Conservation (phyloP, 2,797 vertebrate species). For the Arnoldichthys spilopterus region DNA sequence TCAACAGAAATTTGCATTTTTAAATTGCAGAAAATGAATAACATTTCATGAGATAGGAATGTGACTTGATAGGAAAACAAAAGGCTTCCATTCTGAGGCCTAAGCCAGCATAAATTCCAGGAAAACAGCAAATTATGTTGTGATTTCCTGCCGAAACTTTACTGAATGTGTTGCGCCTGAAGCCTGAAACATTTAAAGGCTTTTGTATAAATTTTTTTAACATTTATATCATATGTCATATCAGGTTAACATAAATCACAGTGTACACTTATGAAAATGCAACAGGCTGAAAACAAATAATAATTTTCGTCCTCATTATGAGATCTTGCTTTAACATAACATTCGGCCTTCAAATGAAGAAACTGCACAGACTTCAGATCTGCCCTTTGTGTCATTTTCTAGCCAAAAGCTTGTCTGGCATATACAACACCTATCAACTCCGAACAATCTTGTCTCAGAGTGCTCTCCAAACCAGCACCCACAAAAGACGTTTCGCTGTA, state of each 20-base stretch:
- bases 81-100: background rate
- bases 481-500: conserved; percentile 59
- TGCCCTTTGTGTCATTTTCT: background rate
- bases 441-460: conserved; percentile 51
- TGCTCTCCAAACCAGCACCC: conserved; percentile 59
- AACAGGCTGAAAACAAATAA: background rate
- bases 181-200: background rate
- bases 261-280: background rate
- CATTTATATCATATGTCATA: background rate
- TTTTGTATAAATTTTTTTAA: background rate
- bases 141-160: background rate
- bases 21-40: too few relatives aligned
- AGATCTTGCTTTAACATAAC: background rate
- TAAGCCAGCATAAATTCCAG: background rate
- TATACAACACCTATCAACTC: conserved; percentile 16
- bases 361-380: background rate
- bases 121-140: background rate
- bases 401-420: conserved; percentile 2
- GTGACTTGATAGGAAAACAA: too few relatives aligned
- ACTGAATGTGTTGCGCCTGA: background rate
- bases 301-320: background rate
- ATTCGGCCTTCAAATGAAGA: too few relatives aligned
- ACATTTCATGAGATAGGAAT: background rate
- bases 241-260: background rate
- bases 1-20: too few relatives aligned